Conservation (phyloP, 2,113 vertebrate species). For the Argyrosomus japonicus region DNA sequence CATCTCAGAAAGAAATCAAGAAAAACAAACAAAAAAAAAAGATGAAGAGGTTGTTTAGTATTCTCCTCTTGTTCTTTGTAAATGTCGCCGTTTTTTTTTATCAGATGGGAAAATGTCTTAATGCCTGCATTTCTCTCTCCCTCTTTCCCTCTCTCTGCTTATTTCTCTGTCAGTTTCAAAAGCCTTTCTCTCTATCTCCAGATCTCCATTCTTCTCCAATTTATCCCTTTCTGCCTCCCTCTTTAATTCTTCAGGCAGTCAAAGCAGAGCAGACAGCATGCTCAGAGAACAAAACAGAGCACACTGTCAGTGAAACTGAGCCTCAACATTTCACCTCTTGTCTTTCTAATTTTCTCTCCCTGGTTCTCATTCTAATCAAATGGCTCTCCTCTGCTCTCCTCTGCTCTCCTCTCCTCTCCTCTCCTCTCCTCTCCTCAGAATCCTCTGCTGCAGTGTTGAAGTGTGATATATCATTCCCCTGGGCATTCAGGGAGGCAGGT, state of each 20-base stretch:
- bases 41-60: conserved; percentile 38
- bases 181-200: conserved; percentile 34
- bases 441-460: conserved; percentile 53
- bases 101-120: conserved; percentile 53
- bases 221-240: conserved; percentile 36
- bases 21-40: not conserved
- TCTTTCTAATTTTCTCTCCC: conserved; percentile 36
- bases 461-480: conserved; percentile 59
- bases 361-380: conserved; percentile 32
- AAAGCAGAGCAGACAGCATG: conserved; percentile 50
- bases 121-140: conserved; percentile 9
- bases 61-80: conserved; percentile 40
- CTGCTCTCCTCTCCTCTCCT: conserved; percentile 20
- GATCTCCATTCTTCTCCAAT: conserved; percentile 57
- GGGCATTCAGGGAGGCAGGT: conserved; percentile 48
- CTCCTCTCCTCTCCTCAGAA: not conserved
- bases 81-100: conserved; percentile 50
- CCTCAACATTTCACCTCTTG: conserved; percentile 50
- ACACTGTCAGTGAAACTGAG: conserved; percentile 42
- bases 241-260: conserved; percentile 62
- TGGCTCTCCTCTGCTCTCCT: conserved; percentile 1
- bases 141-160: conserved; percentile 1
- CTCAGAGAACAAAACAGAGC: conserved; percentile 55
- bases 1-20: conserved; percentile 13
- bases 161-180: conserved; percentile 51